Evolutionary conservation across 2,888 invertebrate species (phyloP).

Genomic region (Onchidella celtica): DNA sequence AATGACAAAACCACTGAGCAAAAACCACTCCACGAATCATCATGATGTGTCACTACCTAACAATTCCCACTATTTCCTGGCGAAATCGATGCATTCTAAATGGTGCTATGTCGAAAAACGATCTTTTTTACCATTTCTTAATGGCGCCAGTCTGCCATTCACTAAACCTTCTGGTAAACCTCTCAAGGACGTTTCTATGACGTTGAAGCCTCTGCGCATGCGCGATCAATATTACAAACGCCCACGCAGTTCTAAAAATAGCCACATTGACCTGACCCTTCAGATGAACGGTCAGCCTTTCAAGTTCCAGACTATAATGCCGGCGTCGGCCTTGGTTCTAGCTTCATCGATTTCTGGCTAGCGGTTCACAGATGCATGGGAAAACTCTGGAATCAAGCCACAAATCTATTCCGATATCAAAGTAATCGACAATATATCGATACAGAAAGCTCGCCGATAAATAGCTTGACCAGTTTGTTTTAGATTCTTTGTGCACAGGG

Average conservation of each 20-base stretch:
- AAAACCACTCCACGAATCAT: background rate
- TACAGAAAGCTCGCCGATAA: too few relatives aligned
- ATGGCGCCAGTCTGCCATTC: conserved; percentile 9
- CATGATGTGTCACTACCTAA: background rate
- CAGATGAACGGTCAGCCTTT: background rate
- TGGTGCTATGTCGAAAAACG: background rate
- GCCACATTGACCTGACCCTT: background rate
- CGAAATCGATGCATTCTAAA: background rate
- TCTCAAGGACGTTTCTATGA: conserved; percentile 18
- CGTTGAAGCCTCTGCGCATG: background rate
- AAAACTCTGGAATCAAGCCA: too few relatives aligned
- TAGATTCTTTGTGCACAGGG: too few relatives aligned
- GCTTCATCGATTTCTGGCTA: background rate
- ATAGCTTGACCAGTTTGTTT: too few relatives aligned
- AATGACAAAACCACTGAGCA: background rate
- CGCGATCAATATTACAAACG: conserved; percentile 14
- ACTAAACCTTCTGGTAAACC: background rate
- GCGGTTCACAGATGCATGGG: background rate
- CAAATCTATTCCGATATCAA: too few relatives aligned
- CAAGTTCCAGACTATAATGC: background rate
- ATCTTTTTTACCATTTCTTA: background rate
- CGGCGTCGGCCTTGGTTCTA: background rate
- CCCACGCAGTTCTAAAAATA: conserved; percentile 11
- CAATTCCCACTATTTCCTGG: background rate
- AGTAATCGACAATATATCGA: too few relatives aligned